phyloP scores from a whole-genome alignment of 2,888 invertebrate species.

The Kryphioiulus occultus region DNA sequence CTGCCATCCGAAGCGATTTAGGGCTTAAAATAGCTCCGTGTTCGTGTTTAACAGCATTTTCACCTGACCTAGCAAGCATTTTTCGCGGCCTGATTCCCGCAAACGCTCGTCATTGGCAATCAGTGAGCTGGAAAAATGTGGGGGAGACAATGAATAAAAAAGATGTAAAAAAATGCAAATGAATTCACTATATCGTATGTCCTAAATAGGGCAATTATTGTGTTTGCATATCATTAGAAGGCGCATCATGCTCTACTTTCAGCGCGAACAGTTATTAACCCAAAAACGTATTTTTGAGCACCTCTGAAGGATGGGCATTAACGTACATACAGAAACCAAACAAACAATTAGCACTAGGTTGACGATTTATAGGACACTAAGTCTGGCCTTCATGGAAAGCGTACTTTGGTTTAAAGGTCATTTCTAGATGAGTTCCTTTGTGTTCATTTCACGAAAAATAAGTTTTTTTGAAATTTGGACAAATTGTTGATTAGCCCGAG shows the following conservation, averaged over 20 bases:
- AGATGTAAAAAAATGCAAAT: background rate
- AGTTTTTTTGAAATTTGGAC: too few species aligned
- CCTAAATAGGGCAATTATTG: background rate
- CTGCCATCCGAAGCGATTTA: conserved; percentile 34
- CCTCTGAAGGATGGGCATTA: too few species aligned
- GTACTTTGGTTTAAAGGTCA: too few species aligned
- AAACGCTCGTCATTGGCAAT: conserved; percentile 3
- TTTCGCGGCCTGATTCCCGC: conserved; percentile 1
- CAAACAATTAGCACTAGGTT: too few species aligned
- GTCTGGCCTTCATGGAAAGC: too few species aligned
- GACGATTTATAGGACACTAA: too few species aligned
- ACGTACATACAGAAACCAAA: too few species aligned
- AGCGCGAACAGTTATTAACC: too few species aligned
- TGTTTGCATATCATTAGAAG: conserved; percentile 33
- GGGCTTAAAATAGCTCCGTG: conserved; percentile 22
- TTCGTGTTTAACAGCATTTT: conserved; percentile 40
- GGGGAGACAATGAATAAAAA: background rate
- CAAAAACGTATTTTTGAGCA: too few species aligned
- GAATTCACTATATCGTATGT: background rate
- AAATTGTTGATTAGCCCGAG: too few species aligned
- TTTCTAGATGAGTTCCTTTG: too few species aligned
- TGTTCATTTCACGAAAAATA: too few species aligned
- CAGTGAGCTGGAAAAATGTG: conserved; percentile 35
- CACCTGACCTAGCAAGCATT: background rate
- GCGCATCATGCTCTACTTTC: background rate